Percentiles rank a stretch among this genome's conserved stretches.
Conservation (phyloP, 2,113 vertebrate species). For the Thalassoma bifasciatum region DNA sequence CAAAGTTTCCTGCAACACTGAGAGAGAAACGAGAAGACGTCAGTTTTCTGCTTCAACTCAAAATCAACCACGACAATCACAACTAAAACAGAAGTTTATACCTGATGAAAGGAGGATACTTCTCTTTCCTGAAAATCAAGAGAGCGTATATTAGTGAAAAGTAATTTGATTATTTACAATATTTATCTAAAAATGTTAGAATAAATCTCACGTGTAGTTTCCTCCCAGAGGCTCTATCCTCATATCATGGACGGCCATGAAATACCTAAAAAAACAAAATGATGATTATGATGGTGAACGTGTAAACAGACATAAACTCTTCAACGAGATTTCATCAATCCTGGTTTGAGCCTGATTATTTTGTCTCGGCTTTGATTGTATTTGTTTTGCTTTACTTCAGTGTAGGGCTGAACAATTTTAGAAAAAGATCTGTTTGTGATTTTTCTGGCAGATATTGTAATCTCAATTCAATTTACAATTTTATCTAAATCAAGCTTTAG, state of each 20-base stretch:
- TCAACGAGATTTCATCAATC: too few relatives aligned
- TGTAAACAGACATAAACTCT: background rate
- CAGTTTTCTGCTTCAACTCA: background rate
- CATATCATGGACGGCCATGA: slow-evolving; percentile 87
- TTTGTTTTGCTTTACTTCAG: too few relatives aligned
- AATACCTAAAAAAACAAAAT: slow-evolving; percentile 84
- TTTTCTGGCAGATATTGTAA: too few relatives aligned
- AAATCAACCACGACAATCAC: background rate
- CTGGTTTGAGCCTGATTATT: too few relatives aligned
- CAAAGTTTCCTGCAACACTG: slow-evolving; percentile 90
- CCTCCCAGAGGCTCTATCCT: slow-evolving; percentile 85
- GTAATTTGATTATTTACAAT: background rate
- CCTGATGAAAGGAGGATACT: slow-evolving; percentile 89
- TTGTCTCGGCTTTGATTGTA: too few relatives aligned
- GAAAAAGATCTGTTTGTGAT: too few relatives aligned
- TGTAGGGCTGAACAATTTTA: too few relatives aligned
- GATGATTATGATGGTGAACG: background rate
- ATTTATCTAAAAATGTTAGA: background rate
- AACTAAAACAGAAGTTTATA: slow-evolving; percentile 48
- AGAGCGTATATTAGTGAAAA: background rate
- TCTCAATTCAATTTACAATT: too few relatives aligned
- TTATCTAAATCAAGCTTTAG: too few relatives aligned
- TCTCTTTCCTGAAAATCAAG: slow-evolving; percentile 71
- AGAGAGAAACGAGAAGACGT: slow-evolving; percentile 45
- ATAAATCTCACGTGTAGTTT: slow-evolving; percentile 83